phyloP scores from a whole-genome alignment of 1,140 invertebrate species.

The Nomia melanderi region DNA sequence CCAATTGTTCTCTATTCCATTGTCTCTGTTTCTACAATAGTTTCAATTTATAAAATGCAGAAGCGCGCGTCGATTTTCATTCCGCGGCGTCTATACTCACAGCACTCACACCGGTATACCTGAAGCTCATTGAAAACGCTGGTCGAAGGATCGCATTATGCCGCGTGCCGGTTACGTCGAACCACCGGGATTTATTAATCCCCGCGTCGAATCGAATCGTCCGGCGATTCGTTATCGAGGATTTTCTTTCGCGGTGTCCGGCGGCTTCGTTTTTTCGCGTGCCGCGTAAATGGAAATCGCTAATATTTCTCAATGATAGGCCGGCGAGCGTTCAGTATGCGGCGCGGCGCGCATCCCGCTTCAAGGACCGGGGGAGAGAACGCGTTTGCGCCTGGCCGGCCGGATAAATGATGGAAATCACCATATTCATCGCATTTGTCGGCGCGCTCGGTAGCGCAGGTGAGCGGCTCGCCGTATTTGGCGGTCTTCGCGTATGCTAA shows the following conservation, averaged over 20 bases:
- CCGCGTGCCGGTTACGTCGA: no score
- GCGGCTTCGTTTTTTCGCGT: neutral
- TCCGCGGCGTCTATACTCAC: no score
- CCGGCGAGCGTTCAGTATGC: slow-evolving; percentile 38
- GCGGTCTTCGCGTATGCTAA: slow-evolving; percentile 73
- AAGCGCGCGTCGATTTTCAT: no score
- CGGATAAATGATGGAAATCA: slow-evolving; percentile 75
- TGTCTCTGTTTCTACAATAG: no score
- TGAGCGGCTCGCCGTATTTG: slow-evolving; percentile 73
- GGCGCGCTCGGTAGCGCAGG: slow-evolving; percentile 60
- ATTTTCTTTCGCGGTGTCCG: neutral
- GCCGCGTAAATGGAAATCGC: slow-evolving; percentile 24
- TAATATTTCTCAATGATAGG: slow-evolving; percentile 45
- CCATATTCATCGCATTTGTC: slow-evolving; percentile 76
- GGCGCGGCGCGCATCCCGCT: slow-evolving; percentile 44
- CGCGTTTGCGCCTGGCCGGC: slow-evolving; percentile 59
- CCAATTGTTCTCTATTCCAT: no score
- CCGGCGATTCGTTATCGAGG: neutral
- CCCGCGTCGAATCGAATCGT: neutral
- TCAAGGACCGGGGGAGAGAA: slow-evolving; percentile 45
- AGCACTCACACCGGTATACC: no score
- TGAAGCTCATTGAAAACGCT: no score
- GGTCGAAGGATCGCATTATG: neutral
- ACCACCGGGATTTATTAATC: neutral
- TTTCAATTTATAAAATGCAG: no score